A percentile compares a stretch with the other conserved stretches of the same genome.
Evolutionary conservation across 2,113 vertebrate genomes (phyloP).

Genomic region (Gnathonemus longibarbis): DNA sequence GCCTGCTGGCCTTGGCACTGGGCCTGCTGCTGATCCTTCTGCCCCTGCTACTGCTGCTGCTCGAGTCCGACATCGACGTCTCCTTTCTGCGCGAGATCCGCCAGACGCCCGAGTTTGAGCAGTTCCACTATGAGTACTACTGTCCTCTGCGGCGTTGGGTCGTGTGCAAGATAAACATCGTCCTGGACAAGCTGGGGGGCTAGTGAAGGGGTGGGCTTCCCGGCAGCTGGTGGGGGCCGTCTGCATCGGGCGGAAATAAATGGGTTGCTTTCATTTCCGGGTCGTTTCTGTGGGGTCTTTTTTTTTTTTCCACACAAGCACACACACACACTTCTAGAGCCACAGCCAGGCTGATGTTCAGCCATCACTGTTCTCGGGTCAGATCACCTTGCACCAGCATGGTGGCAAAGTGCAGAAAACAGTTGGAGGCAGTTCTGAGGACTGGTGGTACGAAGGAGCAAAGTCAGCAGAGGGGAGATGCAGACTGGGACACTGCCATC

Average conservation of each 20-base stretch:
- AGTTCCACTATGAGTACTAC: constrained; percentile 96
- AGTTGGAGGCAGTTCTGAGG: not conserved
- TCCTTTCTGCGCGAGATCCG: constrained; percentile 96
- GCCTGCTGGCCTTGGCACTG: constrained; percentile 77
- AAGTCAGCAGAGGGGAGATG: not conserved
- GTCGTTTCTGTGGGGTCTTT: constrained; percentile 6
- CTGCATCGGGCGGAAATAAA: not conserved
- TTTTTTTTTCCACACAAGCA: not conserved
- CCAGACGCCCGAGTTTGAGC: constrained; percentile 93
- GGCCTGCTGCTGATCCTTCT: constrained; percentile 72
- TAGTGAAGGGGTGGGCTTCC: constrained; percentile 57
- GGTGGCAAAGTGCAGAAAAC: not conserved
- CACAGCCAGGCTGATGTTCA: not conserved
- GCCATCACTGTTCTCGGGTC: not conserved
- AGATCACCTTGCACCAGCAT: not conserved
- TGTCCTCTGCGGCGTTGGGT: constrained; percentile 92
- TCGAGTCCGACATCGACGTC: constrained; percentile 93
- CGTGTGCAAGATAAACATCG: constrained; percentile 76
- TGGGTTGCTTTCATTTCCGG: constrained; percentile 12
- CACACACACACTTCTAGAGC: not conserved
- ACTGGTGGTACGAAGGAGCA: not conserved
- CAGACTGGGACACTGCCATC: not conserved
- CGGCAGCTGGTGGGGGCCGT: not conserved
- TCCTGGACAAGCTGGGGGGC: constrained; percentile 73
- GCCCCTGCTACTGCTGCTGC: constrained; percentile 80